Percentiles rank a stretch among this genome's conserved stretches.
Conservation (phyloP, 2,797 vertebrate genomes). For the Halcyon chelicuti region DNA sequence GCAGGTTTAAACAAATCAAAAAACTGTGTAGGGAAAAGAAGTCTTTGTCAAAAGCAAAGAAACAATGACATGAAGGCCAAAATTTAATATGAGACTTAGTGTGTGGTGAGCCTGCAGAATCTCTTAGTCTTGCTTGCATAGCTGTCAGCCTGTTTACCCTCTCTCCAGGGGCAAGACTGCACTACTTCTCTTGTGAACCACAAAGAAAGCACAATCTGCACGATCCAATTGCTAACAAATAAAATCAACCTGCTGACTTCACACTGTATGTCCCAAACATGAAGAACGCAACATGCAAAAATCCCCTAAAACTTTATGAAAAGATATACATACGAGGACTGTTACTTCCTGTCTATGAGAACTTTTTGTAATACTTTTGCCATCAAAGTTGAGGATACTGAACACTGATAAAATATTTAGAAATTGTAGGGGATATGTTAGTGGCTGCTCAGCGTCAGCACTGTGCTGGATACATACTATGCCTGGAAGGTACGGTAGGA, state of each 20-base stretch:
- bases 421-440: not conserved
- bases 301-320: not conserved
- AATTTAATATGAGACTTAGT: not conserved
- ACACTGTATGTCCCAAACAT: rapidly evolving
- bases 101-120: not conserved
- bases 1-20: not conserved
- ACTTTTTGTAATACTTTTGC: not conserved
- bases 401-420: not conserved
- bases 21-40: not conserved
- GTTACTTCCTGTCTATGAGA: not conserved
- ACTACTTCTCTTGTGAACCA: not conserved
- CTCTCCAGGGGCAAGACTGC: not conserved
- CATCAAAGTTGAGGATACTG: not conserved
- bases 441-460: not conserved
- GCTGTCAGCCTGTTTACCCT: not conserved
- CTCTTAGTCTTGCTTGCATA: not conserved
- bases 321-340: not conserved
- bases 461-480: not conserved
- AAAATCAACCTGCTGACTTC: not conserved
- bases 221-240: not conserved
- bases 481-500: not conserved
- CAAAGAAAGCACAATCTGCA: not conserved
- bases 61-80: not conserved
- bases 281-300: not conserved
- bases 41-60: not conserved